Evolutionary conservation across 2,113 vertebrate species (phyloP).

Genomic region (Peromyscus leucopus): DNA sequence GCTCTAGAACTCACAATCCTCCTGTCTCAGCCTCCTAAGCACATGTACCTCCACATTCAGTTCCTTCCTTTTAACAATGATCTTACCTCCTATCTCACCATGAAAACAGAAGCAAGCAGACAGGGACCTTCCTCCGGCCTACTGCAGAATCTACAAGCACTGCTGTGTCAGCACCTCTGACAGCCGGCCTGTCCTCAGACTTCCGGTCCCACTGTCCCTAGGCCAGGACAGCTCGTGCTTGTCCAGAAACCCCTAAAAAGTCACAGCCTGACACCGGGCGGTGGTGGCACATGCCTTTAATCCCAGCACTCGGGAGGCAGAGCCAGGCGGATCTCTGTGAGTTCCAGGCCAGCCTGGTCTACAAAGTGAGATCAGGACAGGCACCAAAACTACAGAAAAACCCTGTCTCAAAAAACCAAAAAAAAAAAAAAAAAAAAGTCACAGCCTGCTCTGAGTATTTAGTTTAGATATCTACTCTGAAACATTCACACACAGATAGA

Average conservation of each 20-base stretch:
- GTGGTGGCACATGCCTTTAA: too few relatives aligned
- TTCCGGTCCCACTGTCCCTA: neutral
- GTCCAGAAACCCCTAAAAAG: neutral
- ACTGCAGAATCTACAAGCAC: neutral
- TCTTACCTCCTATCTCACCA: neutral
- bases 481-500: neutral
- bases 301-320: too few relatives aligned
- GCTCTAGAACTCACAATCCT: too few relatives aligned
- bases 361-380: too few relatives aligned
- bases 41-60: neutral
- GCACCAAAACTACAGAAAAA: too few relatives aligned
- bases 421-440: neutral
- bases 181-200: neutral
- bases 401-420: too few relatives aligned
- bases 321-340: too few relatives aligned
- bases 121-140: neutral
- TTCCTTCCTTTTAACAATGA: neutral
- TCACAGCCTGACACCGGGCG: too few relatives aligned
- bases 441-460: neutral
- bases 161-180: neutral
- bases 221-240: neutral
- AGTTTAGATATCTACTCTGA: neutral
- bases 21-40: neutral
- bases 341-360: too few relatives aligned
- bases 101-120: constrained; percentile 6